Evolutionary conservation across 2,113 vertebrate genomes (phyloP).

Genomic region (Myotis yumanensis): DNA sequence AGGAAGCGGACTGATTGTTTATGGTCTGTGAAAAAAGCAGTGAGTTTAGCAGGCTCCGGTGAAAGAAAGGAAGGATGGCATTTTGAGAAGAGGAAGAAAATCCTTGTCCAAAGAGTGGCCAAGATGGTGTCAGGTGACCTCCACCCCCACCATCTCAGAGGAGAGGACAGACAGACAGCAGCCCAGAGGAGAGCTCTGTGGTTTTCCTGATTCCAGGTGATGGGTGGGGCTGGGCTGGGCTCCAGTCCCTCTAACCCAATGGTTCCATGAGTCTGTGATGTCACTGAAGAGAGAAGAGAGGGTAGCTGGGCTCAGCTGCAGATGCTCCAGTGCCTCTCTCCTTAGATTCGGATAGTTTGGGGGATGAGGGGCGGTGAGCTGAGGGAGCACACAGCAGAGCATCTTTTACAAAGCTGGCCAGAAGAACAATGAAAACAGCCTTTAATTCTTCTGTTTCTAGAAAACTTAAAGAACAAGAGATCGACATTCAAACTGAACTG

Average conservation of each 20-base stretch:
- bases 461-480: conserved; percentile 80
- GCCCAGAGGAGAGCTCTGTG: background rate
- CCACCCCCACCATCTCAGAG: background rate
- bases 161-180: background rate
- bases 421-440: background rate
- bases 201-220: background rate
- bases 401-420: background rate
- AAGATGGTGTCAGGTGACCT: background rate
- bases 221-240: background rate
- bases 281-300: conserved; percentile 64
- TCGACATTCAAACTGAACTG: conserved; percentile 72
- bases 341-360: conserved; percentile 30
- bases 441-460: conserved; percentile 78
- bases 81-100: conserved; percentile 21
- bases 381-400: background rate
- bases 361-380: conserved; percentile 68
- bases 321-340: conserved; percentile 21
- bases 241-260: background rate
- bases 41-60: background rate
- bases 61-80: background rate
- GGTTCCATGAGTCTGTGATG: conserved; percentile 69
- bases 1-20: background rate
- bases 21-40: background rate
- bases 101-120: background rate
- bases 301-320: background rate